A percentile compares a stretch with the other conserved stretches of the same genome.
Conservation (phyloP, 1,140 invertebrate genomes). For the Macrosteles quadrilineatus region DNA sequence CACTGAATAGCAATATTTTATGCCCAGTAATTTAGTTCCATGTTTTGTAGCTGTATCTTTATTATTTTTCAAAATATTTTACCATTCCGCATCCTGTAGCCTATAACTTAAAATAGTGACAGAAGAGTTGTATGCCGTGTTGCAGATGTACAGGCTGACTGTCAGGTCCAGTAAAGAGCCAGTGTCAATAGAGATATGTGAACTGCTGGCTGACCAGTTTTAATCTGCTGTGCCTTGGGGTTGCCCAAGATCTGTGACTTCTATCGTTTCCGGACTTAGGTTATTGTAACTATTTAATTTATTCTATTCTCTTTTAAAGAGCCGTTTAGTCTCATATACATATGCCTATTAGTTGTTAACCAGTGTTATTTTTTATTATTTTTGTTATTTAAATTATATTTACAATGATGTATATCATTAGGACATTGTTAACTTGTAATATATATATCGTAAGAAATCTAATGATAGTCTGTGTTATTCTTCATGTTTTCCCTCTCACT, state of each 20-base stretch:
- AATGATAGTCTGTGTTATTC: slow-evolving; percentile 1
- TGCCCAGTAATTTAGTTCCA: no score
- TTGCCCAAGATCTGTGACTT: background rate
- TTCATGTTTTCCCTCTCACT: background rate
- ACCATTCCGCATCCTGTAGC: no score
- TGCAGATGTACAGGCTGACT: slow-evolving; percentile 96
- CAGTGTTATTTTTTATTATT: slow-evolving; percentile 24
- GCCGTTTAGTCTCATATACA: slow-evolving; percentile 10
- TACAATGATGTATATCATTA: slow-evolving; percentile 13
- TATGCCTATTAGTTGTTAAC: slow-evolving; percentile 24
- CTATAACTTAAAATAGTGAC: no score
- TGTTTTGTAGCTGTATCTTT: no score
- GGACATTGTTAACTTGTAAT: slow-evolving; percentile 14
- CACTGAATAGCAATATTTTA: no score
- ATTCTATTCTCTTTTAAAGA: slow-evolving; percentile 29
- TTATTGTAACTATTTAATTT: slow-evolving; percentile 24
- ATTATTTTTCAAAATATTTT: no score
- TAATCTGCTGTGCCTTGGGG: slow-evolving; percentile 31
- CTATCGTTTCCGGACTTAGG: background rate
- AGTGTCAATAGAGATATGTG: slow-evolving; percentile 87
- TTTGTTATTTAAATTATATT: slow-evolving; percentile 24
- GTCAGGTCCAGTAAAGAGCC: slow-evolving; percentile 95
- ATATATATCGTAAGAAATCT: slow-evolving; percentile 8
- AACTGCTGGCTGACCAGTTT: slow-evolving; percentile 89
- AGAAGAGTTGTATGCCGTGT: no score